Evolutionary conservation across 2,888 invertebrate species (phyloP), one percentile per base, ranked within the genome.

Genomic region (Selenia dentaria): DNA sequence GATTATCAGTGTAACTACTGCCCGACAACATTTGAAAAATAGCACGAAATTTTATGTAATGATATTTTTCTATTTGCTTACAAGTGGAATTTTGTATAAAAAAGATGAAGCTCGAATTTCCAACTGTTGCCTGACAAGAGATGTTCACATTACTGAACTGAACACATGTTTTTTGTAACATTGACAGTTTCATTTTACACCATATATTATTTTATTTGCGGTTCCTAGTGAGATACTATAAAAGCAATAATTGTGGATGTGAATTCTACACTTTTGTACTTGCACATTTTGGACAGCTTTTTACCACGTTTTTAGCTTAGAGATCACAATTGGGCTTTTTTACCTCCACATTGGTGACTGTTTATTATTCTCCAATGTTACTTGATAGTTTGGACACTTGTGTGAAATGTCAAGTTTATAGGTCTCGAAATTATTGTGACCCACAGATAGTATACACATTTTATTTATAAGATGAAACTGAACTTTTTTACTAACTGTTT

Each of bases 241-340:
- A 33, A 37, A 89, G 89, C 88, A 89, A 89, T 89, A 89, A 88
- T 74, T 62, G 76, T 79, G 88, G 88, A 87, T 89, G 89, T 89
- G 89, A 85, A 61, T 72, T 73, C 65, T 67, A 60, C 59, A 62
- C 69, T 76, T 79, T 74, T 73, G 59, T 51, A 50, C 46, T 31
- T 8, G 43, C 41, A 54, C 57, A 41, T 55, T 46, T 74, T 74
- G 58, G 47, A 50, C 75, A 73, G 77, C 72, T 78, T 76, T 79
- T 74, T 64, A 60, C 64, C 55, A 42, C 38, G 35, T 53, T 56
- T 54, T 63, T 74, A 73, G 65, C 65, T 65, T 68, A 64, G 54
- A 61, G 1, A 22, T 40, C 46, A 40, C 24, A 10, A 14, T 20
- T 18, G 11, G n/a, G 20, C n/a, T n/a, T 27, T 22, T 34, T 12